Evolutionary conservation across 1,140 invertebrate genomes (phyloP).

Genomic region (Monomorium pharaonis): DNA sequence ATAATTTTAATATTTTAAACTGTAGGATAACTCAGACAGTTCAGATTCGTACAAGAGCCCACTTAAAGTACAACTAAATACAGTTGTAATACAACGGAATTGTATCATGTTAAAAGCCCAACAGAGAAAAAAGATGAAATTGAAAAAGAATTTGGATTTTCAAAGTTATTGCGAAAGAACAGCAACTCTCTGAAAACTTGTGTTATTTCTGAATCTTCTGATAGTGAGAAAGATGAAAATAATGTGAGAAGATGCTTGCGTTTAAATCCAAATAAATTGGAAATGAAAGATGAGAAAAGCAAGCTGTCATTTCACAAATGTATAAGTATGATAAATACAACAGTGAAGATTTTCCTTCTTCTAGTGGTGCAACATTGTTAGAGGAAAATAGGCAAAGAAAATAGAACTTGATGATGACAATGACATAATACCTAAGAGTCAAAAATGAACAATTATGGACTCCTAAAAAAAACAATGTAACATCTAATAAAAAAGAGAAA

Average conservation of each 20-base stretch:
- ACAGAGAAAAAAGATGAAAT: background rate
- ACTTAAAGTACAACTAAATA: background rate
- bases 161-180: background rate
- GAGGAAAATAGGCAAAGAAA: background rate
- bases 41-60: background rate
- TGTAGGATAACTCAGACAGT: conserved; percentile 62
- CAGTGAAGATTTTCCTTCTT: conserved; percentile 12
- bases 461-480: conserved; percentile 7
- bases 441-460: background rate
- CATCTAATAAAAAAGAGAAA: background rate
- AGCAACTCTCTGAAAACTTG: background rate
- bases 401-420: background rate
- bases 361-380: background rate
- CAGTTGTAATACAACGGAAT: background rate
- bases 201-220: conserved; percentile 47
- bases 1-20: background rate
- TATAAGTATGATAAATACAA: background rate
- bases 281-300: background rate
- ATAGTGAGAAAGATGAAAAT: conserved; percentile 57
- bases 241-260: conserved; percentile 1
- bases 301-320: background rate
- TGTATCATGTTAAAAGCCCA: conserved; percentile 24
- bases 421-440: background rate
- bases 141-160: background rate
- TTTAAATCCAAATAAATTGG: conserved; percentile 18